A percentile compares a stretch with the other conserved stretches of the same genome.
These are phyloP conservation scores for Chrysolina americana DNA, from an alignment of 2,888 invertebrate genomes.

Conservation along the genomic window DNA sequence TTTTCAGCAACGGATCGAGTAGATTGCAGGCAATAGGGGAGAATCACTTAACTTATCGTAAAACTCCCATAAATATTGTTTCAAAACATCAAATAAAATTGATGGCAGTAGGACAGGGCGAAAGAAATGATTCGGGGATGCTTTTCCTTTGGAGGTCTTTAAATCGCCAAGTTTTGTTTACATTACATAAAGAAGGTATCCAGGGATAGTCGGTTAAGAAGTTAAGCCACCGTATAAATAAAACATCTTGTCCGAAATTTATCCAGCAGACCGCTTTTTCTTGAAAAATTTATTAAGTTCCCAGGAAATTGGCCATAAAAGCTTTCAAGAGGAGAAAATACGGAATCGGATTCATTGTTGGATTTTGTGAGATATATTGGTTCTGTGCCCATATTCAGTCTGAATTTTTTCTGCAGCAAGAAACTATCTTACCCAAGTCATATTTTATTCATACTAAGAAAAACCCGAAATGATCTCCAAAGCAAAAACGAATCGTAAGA, in stretches of 20 bases:
- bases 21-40: neutral
- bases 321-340: conserved; percentile 12
- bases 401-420: neutral
- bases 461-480: neutral
- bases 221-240: conserved; percentile 28
- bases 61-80: conserved; percentile 30
- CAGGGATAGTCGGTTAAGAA: conserved; percentile 25
- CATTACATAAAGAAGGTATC: conserved; percentile 23
- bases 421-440: neutral
- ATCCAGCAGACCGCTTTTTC: conserved; percentile 29
- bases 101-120: neutral
- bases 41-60: conserved; percentile 20
- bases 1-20: neutral
- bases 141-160: conserved; percentile 25
- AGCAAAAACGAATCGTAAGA: neutral
- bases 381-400: neutral
- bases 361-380: conserved; percentile 15
- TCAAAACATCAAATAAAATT: conserved; percentile 21
- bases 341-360: conserved; percentile 13
- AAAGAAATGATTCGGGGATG: conserved; percentile 16
- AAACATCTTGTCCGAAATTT: conserved; percentile 27
- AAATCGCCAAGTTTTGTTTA: conserved; percentile 31
- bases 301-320: conserved; percentile 24
- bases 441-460: neutral
- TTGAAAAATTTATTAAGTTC: conserved; percentile 28